Conservation (phyloP, 2,888 invertebrate genomes). For the Atrina japonica region DNA sequence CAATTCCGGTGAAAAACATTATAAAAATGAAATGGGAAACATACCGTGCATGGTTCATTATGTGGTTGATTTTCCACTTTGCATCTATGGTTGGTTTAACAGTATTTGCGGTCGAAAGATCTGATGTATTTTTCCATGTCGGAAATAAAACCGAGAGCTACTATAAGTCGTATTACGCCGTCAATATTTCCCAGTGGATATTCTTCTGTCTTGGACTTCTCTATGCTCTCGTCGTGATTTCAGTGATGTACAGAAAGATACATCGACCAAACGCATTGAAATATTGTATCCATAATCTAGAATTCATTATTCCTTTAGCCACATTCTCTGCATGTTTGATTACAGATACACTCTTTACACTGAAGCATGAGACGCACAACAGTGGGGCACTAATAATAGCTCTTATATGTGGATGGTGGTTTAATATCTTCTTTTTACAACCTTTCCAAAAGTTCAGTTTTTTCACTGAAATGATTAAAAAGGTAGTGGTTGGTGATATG, state of each 20-base stretch:
- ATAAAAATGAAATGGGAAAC: slow-evolving; percentile 64
- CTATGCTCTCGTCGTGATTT: slow-evolving; percentile 23
- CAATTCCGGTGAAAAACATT: slow-evolving; percentile 56
- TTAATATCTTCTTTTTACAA: slow-evolving; percentile 64
- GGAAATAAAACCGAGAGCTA: not conserved
- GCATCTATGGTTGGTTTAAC: slow-evolving; percentile 57
- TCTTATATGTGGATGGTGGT: slow-evolving; percentile 67
- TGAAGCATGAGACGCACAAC: slow-evolving; percentile 47
- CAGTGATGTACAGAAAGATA: slow-evolving; percentile 24
- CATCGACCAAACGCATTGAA: slow-evolving; percentile 12
- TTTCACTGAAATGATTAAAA: slow-evolving; percentile 69
- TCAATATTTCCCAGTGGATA: slow-evolving; percentile 38
- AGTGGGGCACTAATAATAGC: slow-evolving; percentile 54
- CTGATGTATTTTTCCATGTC: not conserved
- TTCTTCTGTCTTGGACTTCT: slow-evolving; percentile 47
- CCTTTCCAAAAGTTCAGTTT: slow-evolving; percentile 66
- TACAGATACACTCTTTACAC: slow-evolving; percentile 46
- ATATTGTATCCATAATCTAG: slow-evolving; percentile 43
- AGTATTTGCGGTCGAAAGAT: not conserved
- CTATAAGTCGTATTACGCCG: no score
- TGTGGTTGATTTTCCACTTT: slow-evolving; percentile 62
- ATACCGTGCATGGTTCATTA: slow-evolving; percentile 52
- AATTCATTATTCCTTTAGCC: slow-evolving; percentile 52
- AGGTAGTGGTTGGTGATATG: slow-evolving; percentile 62
- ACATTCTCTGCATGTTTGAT: slow-evolving; percentile 55